Conservation (phyloP, 2,113 vertebrate species). For the Eublepharis macularius region DNA sequence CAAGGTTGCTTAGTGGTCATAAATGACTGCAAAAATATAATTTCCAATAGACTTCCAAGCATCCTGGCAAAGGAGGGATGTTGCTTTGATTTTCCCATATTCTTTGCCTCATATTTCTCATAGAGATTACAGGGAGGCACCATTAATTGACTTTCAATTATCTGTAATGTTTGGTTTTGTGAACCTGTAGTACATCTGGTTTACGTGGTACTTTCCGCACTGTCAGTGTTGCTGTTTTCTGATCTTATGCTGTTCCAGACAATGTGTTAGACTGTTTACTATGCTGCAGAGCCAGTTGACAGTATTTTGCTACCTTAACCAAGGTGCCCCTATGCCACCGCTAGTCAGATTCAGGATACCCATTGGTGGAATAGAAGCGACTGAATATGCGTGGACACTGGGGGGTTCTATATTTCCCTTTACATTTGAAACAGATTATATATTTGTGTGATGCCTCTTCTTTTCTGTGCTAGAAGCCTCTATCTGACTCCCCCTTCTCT, state of each 20-base stretch:
- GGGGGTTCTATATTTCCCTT: too few species aligned
- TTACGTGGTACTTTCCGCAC: background rate
- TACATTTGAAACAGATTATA: too few species aligned
- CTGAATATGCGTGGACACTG: too few species aligned
- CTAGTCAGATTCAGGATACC: too few species aligned
- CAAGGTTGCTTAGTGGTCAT: slow-evolving; percentile 54
- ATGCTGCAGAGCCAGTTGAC: too few species aligned
- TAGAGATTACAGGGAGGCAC: background rate
- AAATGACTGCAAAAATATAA: slow-evolving; percentile 50
- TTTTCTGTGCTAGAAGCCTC: too few species aligned
- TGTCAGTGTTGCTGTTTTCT: background rate
- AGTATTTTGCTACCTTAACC: too few species aligned
- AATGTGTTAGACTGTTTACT: background rate
- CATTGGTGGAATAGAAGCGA: too few species aligned
- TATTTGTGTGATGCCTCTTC: too few species aligned
- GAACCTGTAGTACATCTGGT: background rate
- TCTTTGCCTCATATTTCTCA: background rate
- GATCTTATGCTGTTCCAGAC: too few species aligned
- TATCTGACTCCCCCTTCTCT: too few species aligned
- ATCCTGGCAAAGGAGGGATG: slow-evolving; percentile 33
- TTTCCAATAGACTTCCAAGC: slow-evolving; percentile 36
- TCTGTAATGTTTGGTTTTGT: background rate
- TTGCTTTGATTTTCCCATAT: slow-evolving; percentile 11
- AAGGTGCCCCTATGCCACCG: too few species aligned
- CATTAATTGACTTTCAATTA: slow-evolving; percentile 10